phyloP scores from a whole-genome alignment of 2,888 invertebrate species.

The Bursaphelenchus okinawaensis region DNA sequence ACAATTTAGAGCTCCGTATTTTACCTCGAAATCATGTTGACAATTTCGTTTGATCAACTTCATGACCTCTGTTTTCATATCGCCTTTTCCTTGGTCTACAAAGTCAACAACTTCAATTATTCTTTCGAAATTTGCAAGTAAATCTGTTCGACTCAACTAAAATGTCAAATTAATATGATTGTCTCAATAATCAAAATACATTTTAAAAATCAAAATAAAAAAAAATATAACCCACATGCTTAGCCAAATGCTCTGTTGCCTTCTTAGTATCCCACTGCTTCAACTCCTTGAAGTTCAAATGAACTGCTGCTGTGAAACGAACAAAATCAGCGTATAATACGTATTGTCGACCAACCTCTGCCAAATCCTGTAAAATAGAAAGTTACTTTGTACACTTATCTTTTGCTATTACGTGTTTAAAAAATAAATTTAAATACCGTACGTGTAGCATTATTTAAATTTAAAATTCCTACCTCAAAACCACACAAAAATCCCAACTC shows the following conservation, averaged over 20 bases:
- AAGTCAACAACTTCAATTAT: constrained; percentile 6
- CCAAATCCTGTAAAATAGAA: neutral
- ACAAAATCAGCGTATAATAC: constrained; percentile 16
- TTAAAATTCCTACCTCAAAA: constrained; percentile 15
- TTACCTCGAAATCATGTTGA: neutral
- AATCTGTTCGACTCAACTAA: neutral
- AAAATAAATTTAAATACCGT: too few relatives aligned
- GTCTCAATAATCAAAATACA: too few relatives aligned
- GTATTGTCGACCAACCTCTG: constrained; percentile 8
- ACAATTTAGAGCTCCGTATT: neutral
- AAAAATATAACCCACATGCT: constrained; percentile 18
- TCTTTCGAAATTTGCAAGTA: neutral
- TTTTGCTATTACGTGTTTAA: too few relatives aligned
- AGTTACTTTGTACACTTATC: too few relatives aligned
- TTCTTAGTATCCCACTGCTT: neutral
- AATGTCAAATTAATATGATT: neutral
- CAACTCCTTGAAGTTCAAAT: constrained; percentile 17
- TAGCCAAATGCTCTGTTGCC: constrained; percentile 4
- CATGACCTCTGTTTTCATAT: neutral
- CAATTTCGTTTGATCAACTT: neutral
- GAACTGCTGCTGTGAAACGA: constrained; percentile 14
- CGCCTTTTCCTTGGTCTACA: neutral
- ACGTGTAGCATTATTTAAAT: too few relatives aligned
- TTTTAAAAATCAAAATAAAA: neutral
- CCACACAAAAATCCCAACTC: constrained; percentile 17